phyloP scores from a whole-genome alignment of 1,140 invertebrate species.

The Solenopsis invicta region DNA sequence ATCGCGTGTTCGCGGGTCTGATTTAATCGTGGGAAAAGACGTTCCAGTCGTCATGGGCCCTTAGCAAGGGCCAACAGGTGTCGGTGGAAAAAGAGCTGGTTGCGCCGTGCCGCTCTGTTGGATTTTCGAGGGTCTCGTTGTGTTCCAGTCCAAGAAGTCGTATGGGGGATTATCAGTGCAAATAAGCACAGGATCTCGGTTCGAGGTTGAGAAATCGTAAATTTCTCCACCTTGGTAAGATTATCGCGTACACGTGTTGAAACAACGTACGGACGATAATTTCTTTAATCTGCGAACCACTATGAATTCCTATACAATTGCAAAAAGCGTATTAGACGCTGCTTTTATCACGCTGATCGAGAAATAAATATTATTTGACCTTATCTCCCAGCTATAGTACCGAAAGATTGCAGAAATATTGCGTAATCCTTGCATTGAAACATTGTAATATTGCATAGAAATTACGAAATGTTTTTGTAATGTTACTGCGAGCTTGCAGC shows the following conservation, averaged over 20 bases:
- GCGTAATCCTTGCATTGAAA: too few species aligned
- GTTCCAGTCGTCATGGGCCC: constrained; percentile 31
- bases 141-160: constrained; percentile 31
- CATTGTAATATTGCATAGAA: too few species aligned
- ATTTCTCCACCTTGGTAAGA: background rate
- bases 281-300: background rate
- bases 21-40: constrained; percentile 81
- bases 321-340: background rate
- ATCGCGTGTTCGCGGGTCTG: constrained; percentile 72
- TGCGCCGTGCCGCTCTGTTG: constrained; percentile 69
- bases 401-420: too few species aligned
- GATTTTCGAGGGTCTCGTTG: constrained; percentile 53
- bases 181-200: constrained; percentile 32
- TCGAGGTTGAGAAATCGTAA: constrained; percentile 27
- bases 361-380: background rate
- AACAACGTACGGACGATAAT: constrained; percentile 1
- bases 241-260: constrained; percentile 5
- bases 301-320: constrained; percentile 9
- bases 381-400: background rate
- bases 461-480: too few species aligned
- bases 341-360: background rate
- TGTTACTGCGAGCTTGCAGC: too few species aligned
- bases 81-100: constrained; percentile 62
- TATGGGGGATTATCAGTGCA: constrained; percentile 17
- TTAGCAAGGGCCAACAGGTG: constrained; percentile 70